Base-by-base conservation (phyloP, 2,797 vertebrate species). In the Gila robusta region DNA sequence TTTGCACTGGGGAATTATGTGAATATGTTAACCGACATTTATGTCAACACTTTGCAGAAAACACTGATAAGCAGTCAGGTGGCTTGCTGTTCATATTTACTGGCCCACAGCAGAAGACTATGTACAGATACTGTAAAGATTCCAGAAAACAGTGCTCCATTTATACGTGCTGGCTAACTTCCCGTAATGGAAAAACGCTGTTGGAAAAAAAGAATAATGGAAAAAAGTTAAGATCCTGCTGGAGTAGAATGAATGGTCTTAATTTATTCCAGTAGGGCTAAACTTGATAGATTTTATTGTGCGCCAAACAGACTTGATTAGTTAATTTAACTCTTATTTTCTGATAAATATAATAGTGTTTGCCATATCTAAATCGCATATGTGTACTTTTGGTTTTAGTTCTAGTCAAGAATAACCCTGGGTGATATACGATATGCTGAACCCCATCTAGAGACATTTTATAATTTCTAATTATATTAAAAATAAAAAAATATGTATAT, bases 131-230 rank as follows among this genome's bases (percentile, higher is more conserved):
- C 69, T 81, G 54, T 52, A 79, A 79, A 70, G 73, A 59, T 26
- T 62, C 80, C 72, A 85, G 54, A 79, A 87, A 85, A 88, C 83
- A 85, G 59, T 44, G 78, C 77, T 88, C 21, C 84, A 26, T 86
- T 82, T 81, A 82, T 86, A 41, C 6, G 72, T 28, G 77, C 82
- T 90, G 87, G 83, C 82, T 72, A 67, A 35, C 49, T 37, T 84
- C 74, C 86, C 67, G 47, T 47, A 80, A 71, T 87, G 85, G 82
- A 78, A 85, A 87, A 90, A 76, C 17, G 47, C 84, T 86, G 44
- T 81, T 21, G 70, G 79, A 86, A 74, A 80, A 41, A 21, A 85
- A 72, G 6, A 74, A 74, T 59, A 69, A 77, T 74, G 21, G 47
- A 86, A 56, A 69, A 80, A 70, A 41, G 49, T 26, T 72, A 77